These are phyloP conservation scores for Hypocryptadius cinnamomeus DNA, from an alignment of 2,113 vertebrate genomes.

Conservation along the genomic window DNA sequence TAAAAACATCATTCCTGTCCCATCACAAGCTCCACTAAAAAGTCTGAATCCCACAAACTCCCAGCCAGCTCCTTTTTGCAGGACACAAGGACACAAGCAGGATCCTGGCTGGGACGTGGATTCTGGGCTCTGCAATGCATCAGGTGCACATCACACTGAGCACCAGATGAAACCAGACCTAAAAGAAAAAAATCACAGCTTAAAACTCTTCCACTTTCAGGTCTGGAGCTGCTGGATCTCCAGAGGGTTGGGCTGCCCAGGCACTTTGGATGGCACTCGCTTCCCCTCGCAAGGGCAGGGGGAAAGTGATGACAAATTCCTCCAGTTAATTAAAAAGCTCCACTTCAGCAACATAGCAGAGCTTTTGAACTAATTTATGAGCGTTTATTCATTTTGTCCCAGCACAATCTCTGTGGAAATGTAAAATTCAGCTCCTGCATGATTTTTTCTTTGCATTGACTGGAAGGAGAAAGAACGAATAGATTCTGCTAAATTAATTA, in stretches of 20 bases:
- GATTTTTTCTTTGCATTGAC: background rate
- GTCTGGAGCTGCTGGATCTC: background rate
- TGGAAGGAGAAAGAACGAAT: background rate
- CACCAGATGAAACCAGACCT: background rate
- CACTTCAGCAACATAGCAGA: background rate
- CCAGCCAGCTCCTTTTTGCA: background rate
- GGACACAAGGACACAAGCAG: accelerated
- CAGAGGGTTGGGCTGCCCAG: background rate
- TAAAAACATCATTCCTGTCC: background rate
- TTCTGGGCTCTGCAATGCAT: too few relatives aligned
- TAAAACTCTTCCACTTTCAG: background rate
- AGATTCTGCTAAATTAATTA: conserved; percentile 45
- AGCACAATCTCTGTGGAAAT: conserved; percentile 32
- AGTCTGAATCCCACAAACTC: background rate
- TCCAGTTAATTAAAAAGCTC: conserved; percentile 63
- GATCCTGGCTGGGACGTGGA: background rate
- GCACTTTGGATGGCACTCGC: background rate
- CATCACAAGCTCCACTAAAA: background rate
- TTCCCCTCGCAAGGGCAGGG: background rate
- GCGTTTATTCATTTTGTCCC: conserved; percentile 42
- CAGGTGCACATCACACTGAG: too few relatives aligned
- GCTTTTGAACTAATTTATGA: conserved; percentile 54
- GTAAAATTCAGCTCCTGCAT: background rate
- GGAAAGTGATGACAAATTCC: conserved; percentile 31
- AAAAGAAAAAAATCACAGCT: background rate